phyloP scores from a whole-genome alignment of 2,113 vertebrate species.

The Picathartes gymnocephalus region DNA sequence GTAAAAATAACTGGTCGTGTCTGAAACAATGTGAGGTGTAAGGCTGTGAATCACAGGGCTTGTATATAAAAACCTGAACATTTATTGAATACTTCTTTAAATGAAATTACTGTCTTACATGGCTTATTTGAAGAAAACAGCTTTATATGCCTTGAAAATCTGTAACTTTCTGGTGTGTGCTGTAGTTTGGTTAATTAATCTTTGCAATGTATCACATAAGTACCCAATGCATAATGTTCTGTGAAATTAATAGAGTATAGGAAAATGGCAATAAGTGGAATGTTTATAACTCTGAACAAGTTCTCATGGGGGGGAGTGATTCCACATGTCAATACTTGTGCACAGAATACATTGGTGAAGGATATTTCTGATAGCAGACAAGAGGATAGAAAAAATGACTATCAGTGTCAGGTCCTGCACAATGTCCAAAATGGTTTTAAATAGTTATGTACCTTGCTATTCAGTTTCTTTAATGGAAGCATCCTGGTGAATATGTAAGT shows the following conservation, averaged over 20 bases:
- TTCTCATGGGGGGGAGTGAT: not conserved
- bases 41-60: not conserved
- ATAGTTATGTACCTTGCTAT: not conserved
- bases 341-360: not conserved
- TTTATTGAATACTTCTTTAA: not conserved
- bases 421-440: not conserved
- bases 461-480: not conserved
- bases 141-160: not conserved
- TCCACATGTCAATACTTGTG: accelerated
- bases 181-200: not conserved
- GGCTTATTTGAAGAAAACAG: not conserved
- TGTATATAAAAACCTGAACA: not conserved
- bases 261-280: not conserved
- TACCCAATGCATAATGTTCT: not conserved
- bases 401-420: not conserved
- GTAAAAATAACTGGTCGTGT: not conserved
- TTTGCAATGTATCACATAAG: not conserved
- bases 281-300: not conserved
- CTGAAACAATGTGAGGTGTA: not conserved
- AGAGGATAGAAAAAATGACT: not conserved
- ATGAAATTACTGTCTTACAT: not conserved
- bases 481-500: not conserved
- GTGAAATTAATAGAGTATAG: not conserved
- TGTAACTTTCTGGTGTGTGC: not conserved
- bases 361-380: not conserved